Conservation (phyloP, 2,797 vertebrate genomes). For the Zalophus californianus region DNA sequence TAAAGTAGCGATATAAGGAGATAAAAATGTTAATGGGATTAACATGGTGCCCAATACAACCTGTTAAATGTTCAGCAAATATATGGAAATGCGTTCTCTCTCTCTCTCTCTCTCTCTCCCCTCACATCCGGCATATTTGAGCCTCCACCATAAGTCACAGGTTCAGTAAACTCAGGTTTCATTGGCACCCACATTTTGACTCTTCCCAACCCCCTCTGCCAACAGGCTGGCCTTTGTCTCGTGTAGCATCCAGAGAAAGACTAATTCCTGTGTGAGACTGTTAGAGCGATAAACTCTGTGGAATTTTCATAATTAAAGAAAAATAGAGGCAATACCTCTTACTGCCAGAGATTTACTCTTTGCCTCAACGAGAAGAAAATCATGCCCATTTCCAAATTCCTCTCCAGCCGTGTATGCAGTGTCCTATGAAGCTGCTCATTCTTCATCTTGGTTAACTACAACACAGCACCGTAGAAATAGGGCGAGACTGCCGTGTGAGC, state of each 20-base stretch:
- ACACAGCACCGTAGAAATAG: fast-evolving
- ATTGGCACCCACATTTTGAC: neutral
- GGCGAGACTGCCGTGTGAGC: neutral
- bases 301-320: neutral
- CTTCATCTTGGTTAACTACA: neutral
- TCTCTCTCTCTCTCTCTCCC: neutral
- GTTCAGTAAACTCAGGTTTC: neutral
- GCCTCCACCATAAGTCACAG: neutral
- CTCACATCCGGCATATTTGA: neutral
- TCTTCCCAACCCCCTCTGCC: neutral
- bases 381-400: neutral
- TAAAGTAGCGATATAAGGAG: neutral
- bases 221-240: neutral
- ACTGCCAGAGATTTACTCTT: neutral
- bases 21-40: neutral
- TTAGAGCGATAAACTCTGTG: neutral
- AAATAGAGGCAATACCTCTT: neutral
- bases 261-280: neutral
- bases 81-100: neutral
- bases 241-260: neutral
- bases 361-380: neutral
- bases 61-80: neutral
- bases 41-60: neutral
- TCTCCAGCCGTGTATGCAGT: too few species aligned
- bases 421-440: neutral